Base-by-base conservation (phyloP, 2,797 vertebrate genomes). In the Mus spretus region DNA sequence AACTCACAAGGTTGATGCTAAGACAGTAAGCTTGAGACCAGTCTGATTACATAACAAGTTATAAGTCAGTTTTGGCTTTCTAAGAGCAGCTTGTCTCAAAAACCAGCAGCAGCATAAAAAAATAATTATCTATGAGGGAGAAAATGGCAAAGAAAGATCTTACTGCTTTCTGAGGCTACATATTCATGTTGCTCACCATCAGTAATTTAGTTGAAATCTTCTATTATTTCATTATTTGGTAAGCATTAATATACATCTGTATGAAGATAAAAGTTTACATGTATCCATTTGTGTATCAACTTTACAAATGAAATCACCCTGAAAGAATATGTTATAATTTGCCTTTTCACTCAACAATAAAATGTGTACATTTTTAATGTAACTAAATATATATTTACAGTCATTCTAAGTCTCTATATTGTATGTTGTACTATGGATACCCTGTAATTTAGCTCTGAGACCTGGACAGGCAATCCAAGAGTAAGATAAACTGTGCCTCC, bases 171-270 rank as follows among this genome's bases (percentile, higher is more conserved):
- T 53, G 50, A 83, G 50, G 9, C 63, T 82, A 10, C 20, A 4
- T 31, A 8, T 90, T 70, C 40, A 1, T 53, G 63, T 81, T 59
- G 34, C 28, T 31, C 10, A 26, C 53, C 22, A 72, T 34, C 53
- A 80, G 86, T 3, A 20, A 85, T 72, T 93, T 75, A 79, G 37
- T 40, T 90, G 20, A 74, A 90, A n/a, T 55, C 55, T 83, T 86
- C 24, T 67, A 80, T 24, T 55, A 9, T 57, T 74, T 59, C 28
- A n/a, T 57, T 88, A 44, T 87, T 72, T 37, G 10, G 57, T 72
- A 85, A 84, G 44, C 47, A 34, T 20, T 87, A 63, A 44, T n/a
- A 37, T 77, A 5, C 53, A 77, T 70, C 20, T 34, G n/a, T 20
- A 61, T n/a, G 40, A 59, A 34, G 15, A 31, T 22, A 61, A 26